Conservation (phyloP, 2,888 invertebrate genomes). For the Hirtodrosophila cameraria region DNA sequence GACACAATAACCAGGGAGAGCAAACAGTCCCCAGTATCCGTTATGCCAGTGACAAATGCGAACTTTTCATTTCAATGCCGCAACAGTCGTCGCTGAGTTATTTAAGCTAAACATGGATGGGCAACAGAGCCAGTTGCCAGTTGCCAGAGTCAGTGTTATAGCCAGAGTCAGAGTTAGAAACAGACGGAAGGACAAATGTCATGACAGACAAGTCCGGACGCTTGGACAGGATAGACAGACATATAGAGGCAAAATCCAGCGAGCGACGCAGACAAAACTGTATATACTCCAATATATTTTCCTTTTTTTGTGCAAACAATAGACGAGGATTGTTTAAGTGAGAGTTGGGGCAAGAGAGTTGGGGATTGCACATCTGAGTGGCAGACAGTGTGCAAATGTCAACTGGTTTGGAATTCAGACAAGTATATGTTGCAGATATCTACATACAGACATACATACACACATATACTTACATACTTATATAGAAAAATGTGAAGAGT, state of each 20-base stretch:
- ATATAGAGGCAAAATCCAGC: conserved; percentile 25
- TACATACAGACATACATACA: no score
- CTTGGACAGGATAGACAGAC: conserved; percentile 42
- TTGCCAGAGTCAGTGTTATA: no score
- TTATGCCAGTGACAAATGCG: conserved; percentile 56
- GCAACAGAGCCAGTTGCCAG: conserved; percentile 36
- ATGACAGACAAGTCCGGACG: conserved; percentile 58
- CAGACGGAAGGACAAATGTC: conserved; percentile 51
- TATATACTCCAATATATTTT: conserved; percentile 20
- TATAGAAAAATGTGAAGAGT: conserved; percentile 37
- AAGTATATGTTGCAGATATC: conserved; percentile 44
- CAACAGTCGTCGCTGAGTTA: conserved; percentile 60
- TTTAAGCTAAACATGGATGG: conserved; percentile 65
- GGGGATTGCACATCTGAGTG: conserved; percentile 66
- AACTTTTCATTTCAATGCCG: conserved; percentile 61
- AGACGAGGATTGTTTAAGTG: conserved; percentile 4
- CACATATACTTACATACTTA: conserved; percentile 2
- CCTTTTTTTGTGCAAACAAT: conserved; percentile 46
- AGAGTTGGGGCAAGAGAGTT: not conserved
- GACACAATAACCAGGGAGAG: conserved; percentile 35
- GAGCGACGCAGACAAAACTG: conserved; percentile 53
- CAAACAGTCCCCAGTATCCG: conserved; percentile 37
- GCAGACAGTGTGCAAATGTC: conserved; percentile 79
- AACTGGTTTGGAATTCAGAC: conserved; percentile 64
- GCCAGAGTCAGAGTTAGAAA: no score